Conservation (phyloP, 2,113 vertebrate species). For the Tachycineta bicolor region DNA sequence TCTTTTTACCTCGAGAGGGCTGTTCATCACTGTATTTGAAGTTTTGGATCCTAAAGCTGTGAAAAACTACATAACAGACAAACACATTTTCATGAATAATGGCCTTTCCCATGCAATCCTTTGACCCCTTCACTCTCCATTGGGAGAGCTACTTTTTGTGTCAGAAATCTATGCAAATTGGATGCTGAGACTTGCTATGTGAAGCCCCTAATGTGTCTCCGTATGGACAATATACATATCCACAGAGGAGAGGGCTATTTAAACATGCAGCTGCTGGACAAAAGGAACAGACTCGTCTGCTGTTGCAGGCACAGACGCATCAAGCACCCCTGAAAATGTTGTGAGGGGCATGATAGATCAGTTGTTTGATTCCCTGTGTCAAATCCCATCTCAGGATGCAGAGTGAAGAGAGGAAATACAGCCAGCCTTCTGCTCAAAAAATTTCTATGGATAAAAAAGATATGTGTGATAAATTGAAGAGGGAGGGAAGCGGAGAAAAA, state of each 20-base stretch:
- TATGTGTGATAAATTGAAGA: not conserved
- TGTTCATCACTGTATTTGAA: not conserved
- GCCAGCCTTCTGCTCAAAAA: constrained; percentile 27
- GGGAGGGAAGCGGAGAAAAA: not conserved
- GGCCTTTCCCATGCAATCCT: constrained; percentile 29
- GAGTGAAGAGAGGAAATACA: constrained; percentile 30
- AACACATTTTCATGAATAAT: not conserved
- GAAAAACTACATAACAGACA: not conserved
- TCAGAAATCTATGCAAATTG: constrained; percentile 29
- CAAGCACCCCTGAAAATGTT: not conserved
- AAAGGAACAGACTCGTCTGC: not conserved
- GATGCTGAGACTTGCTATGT: not conserved
- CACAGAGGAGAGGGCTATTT: not conserved
- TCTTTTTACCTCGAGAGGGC: not conserved
- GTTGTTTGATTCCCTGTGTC: not conserved
- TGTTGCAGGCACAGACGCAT: not conserved
- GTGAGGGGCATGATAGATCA: constrained; percentile 3
- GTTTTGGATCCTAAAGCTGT: not conserved
- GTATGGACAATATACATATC: not conserved
- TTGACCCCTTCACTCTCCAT: not conserved
- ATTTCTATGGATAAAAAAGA: not conserved
- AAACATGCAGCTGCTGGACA: not conserved
- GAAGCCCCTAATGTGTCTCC: not conserved
- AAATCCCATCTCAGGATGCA: constrained; percentile 17
- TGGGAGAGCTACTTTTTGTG: constrained; percentile 8